These are phyloP conservation scores for Zaprionus taronus DNA, from an alignment of 1,140 invertebrate genomes.

Conservation along the genomic window DNA sequence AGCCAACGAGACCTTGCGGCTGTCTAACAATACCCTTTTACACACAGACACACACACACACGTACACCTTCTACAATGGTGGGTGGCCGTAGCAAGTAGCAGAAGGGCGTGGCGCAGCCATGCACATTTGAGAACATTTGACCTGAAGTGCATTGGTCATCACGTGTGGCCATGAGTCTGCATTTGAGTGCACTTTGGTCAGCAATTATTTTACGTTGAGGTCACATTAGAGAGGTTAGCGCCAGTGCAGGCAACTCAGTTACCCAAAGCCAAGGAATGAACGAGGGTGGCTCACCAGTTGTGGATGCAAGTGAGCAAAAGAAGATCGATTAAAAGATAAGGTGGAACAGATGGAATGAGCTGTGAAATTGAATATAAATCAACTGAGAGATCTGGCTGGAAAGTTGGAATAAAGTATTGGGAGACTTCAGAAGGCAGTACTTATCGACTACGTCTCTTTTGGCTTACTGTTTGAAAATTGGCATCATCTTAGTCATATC, in stretches of 20 bases:
- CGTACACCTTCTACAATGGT: not conserved
- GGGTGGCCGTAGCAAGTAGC: constrained; percentile 13
- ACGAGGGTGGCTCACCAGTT: constrained; percentile 40
- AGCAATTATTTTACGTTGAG: constrained; percentile 83
- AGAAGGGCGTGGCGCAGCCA: not conserved
- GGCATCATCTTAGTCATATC: too few species aligned
- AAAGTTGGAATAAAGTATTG: too few species aligned
- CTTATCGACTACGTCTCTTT: too few species aligned
- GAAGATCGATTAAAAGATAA: not conserved
- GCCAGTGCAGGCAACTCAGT: constrained; percentile 57
- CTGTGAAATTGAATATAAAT: constrained; percentile 6
- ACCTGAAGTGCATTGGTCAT: constrained; percentile 82
- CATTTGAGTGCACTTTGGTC: constrained; percentile 83
- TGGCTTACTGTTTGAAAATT: too few species aligned
- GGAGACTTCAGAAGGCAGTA: too few species aligned
- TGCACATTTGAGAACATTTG: constrained; percentile 69
- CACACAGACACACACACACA: constrained; percentile 16
- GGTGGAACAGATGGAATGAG: not conserved
- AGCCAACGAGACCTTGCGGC: constrained; percentile 48
- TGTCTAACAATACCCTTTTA: constrained; percentile 52
- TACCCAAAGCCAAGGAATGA: constrained; percentile 41
- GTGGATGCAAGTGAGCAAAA: not conserved
- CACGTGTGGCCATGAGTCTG: constrained; percentile 81
- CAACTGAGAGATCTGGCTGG: too few species aligned
- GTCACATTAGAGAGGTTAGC: constrained; percentile 77